Evolutionary conservation across 2,113 vertebrate genomes (phyloP), one percentile per base, ranked within the genome.

Genomic region (Limanda limanda): DNA sequence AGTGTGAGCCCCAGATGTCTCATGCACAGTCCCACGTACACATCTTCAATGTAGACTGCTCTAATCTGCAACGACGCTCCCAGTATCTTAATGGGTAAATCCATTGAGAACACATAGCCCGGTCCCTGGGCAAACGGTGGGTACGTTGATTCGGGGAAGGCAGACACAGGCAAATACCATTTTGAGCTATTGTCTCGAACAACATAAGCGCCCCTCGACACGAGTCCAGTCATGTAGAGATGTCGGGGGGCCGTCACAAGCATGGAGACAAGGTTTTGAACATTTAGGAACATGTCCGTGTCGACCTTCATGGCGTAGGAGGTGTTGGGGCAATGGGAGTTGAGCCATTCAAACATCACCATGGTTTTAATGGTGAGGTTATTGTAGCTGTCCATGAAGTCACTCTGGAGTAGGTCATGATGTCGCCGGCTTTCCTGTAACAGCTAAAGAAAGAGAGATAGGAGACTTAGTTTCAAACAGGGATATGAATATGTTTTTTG

Each of bases 281-380:
- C 42, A 51, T 94, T 95, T 9, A 94, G 89, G 83, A 96, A 96
- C 10, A 91, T 73, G 64, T 95, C 94, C 0, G 59, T 17, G 72
- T 95, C 95, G 0, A 92, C 67, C 70, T 94, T 93, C 84, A 95
- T 48, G 73, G 89, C 90, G 20, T 94, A 96, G 12, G 5, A 35
- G 45, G 90, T 79, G 20, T 62, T 23, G 58, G 90, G 87, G 55
- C 95, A 96, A 37, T 76, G 85, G 5, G 71, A 72, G 48, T 12
- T 75, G 21, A 95, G 82, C 95, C 95, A 95, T 61, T 96, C 88
- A 21, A 96, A 20, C 3, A 94, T 95, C 78, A 95, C 86, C 59
- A 96, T 56, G 1, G 94, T 95, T 84, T 95, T 94, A 5, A 95
- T 23, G 3, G 94, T 95, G 6, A 95, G 89, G 83, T 95, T 95